Conservation (phyloP, 2,888 invertebrate genomes). For the Andrena chrysosceles region DNA sequence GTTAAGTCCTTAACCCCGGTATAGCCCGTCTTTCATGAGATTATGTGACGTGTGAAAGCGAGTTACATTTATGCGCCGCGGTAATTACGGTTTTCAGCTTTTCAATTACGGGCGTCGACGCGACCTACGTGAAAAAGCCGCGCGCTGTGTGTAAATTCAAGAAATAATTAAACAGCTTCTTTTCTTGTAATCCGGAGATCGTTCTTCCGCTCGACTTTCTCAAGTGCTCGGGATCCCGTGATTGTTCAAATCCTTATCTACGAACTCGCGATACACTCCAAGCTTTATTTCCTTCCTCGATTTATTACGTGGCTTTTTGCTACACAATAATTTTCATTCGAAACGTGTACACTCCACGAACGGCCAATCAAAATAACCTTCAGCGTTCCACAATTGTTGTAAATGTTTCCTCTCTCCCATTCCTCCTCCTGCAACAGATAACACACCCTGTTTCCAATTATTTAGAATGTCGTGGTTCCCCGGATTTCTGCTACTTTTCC, state of each 20-base stretch:
- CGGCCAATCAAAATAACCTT: too few relatives aligned
- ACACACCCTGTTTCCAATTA: background rate
- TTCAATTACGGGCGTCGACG: conserved; percentile 64
- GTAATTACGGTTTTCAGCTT: conserved; percentile 70
- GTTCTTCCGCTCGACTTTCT: background rate
- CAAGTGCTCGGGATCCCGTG: background rate
- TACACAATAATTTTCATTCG: too few relatives aligned
- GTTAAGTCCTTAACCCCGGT: conserved; percentile 12
- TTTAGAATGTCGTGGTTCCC: background rate
- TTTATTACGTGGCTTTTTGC: background rate
- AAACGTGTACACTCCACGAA: too few relatives aligned
- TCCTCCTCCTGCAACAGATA: too few relatives aligned
- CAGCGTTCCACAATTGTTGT: too few relatives aligned
- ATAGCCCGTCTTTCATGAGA: conserved; percentile 62
- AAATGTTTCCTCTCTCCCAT: too few relatives aligned
- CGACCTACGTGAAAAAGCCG: conserved; percentile 25
- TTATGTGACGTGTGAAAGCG: conserved; percentile 60
- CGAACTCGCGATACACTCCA: background rate
- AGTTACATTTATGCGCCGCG: conserved; percentile 40
- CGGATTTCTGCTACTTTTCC: background rate
- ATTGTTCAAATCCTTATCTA: background rate
- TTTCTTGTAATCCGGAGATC: conserved; percentile 31
- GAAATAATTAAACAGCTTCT: conserved; percentile 64
- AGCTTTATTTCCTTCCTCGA: background rate
- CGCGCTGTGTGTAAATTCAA: conserved; percentile 33